Evolutionary conservation across 2,797 vertebrate species (phyloP), one percentile per base, ranked within the genome.

Genomic region (Borostomias antarcticus): DNA sequence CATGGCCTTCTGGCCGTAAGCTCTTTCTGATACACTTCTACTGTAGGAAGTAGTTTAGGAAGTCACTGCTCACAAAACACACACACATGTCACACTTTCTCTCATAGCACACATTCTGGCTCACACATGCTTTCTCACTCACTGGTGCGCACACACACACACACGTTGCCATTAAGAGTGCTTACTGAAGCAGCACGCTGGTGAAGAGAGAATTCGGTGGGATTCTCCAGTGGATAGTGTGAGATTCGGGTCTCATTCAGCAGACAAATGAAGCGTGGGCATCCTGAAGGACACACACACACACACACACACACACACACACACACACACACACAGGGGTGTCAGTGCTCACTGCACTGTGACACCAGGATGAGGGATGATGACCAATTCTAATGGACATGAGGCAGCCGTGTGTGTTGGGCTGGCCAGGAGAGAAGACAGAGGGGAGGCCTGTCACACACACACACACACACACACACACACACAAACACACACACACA

Each of bases 201-300:
- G 66, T 51, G 75, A 9, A 2, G 60, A 25, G 73, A 84, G 77
- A 85, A 86, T 86, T 82, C 77, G 71, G 78, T 52, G 10, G 76
- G 80, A 82, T 82, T 84, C 86, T 84, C 86, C 56, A 56, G 81
- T 81, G 83, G 85, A 83, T 85, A 78, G 75, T 69, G 66, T 78
- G 72, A 83, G 83, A 89, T 83, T 88, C 83, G 81, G 84, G 85
- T 88, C 85, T 90, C 84, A 84, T 88, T 88, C 84, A 82, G 78
- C 72, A 76, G 85, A 85, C 77, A 88, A 87, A 86, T 88, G 85
- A 88, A 90, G 83, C 79, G 57, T 84, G 80, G 82, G 84, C 74
- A 64, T 80, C 77, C 67, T 85, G 86, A 86, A 87, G 83, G 84
- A 70, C 84, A 74, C 74, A 73, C 73, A 56, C 8, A 13, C 54